phyloP scores from a whole-genome alignment of 2,113 vertebrate genomes.

The Cryptotis parvus region DNA sequence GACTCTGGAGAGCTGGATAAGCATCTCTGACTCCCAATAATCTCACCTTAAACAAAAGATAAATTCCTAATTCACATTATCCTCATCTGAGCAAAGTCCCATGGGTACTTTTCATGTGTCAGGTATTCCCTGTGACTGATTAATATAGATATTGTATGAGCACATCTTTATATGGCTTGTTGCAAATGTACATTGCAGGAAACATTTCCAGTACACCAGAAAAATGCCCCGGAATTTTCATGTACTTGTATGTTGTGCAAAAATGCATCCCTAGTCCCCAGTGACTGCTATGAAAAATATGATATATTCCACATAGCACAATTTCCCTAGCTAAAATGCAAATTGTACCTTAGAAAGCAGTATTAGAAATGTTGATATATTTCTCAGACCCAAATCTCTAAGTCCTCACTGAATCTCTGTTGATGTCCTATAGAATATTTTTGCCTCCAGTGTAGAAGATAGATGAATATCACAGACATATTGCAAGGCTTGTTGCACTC shows the following conservation, averaged over 20 bases:
- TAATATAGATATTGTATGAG: too few relatives aligned
- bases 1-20: too few relatives aligned
- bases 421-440: background rate
- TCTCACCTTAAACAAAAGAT: too few relatives aligned
- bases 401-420: background rate
- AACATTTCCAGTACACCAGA: background rate
- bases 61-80: background rate
- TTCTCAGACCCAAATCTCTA: background rate
- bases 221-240: background rate
- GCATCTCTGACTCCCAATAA: too few relatives aligned
- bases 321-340: background rate
- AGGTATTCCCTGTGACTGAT: too few relatives aligned
- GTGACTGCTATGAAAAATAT: background rate
- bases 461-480: background rate
- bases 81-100: background rate
- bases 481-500: background rate
- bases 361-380: background rate
- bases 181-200: too few relatives aligned
- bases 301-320: background rate
- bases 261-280: background rate
- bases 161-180: too few relatives aligned
- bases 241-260: too few relatives aligned
- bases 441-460: background rate
- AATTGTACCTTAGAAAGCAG: background rate
- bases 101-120: too few relatives aligned